Conservation (phyloP, 2,113 vertebrate genomes). For the Boleophthalmus pectinirostris region DNA sequence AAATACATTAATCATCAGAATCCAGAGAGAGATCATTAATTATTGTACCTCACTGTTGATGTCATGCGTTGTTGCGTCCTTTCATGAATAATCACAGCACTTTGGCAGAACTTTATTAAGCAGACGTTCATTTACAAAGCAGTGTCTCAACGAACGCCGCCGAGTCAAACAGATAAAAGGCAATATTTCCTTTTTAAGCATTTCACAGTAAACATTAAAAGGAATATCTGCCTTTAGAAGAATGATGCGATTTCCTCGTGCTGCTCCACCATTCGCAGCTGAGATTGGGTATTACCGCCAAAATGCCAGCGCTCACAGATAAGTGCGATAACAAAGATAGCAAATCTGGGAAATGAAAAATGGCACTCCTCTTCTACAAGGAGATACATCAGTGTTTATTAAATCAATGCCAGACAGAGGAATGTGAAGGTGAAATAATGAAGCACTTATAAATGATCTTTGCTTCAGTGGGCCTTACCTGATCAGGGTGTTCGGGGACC, state of each 20-base stretch:
- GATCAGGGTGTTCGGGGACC: slow-evolving; percentile 75
- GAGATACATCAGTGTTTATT: slow-evolving; percentile 86
- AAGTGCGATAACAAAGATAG: slow-evolving; percentile 75
- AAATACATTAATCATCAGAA: slow-evolving; percentile 76
- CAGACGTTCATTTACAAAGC: slow-evolving; percentile 62
- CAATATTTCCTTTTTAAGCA: slow-evolving; percentile 54
- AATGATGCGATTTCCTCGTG: slow-evolving; percentile 40
- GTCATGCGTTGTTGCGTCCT: slow-evolving; percentile 71
- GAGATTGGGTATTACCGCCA: slow-evolving; percentile 61
- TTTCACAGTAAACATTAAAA: slow-evolving; percentile 61
- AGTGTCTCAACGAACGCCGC: slow-evolving; percentile 34
- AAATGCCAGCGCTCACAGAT: slow-evolving; percentile 73
- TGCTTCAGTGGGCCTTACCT: slow-evolving; percentile 82
- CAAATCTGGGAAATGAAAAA: slow-evolving; percentile 75
- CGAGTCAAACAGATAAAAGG: slow-evolving; percentile 55
- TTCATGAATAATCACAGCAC: slow-evolving; percentile 64
- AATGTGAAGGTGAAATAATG: slow-evolving; percentile 91
- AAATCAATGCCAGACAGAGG: slow-evolving; percentile 87
- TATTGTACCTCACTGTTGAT: slow-evolving; percentile 71
- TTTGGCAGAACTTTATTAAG: slow-evolving; percentile 70
- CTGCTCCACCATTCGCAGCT: slow-evolving; percentile 35
- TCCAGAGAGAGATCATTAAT: slow-evolving; percentile 75
- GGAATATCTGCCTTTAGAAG: slow-evolving; percentile 54
- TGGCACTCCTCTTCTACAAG: slow-evolving; percentile 73
- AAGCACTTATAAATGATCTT: slow-evolving; percentile 92